Evolutionary conservation across 2,113 vertebrate genomes (phyloP).

Genomic region (Catharus minimus): DNA sequence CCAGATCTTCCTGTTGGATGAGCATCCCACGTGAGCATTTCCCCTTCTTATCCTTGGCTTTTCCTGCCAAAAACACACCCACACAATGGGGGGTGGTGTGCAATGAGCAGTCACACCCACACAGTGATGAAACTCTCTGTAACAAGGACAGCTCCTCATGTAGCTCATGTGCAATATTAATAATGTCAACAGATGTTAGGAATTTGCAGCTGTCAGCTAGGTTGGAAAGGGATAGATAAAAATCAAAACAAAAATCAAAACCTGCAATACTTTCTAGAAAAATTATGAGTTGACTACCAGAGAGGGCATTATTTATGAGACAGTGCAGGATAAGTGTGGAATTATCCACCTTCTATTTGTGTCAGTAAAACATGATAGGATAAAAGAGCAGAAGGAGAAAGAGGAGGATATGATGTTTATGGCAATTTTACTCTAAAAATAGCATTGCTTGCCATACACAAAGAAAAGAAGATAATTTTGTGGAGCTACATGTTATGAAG

Average conservation of each 20-base stretch:
- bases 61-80: not conserved
- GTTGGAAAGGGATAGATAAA: not conserved
- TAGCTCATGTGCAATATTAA: not conserved
- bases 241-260: not conserved
- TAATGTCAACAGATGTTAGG: not conserved
- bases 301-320: not conserved
- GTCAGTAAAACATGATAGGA: not conserved
- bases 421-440: not conserved
- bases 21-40: accelerated
- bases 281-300: not conserved
- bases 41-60: not conserved
- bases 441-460: not conserved
- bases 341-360: not conserved
- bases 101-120: not conserved
- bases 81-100: not conserved
- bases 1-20: not conserved
- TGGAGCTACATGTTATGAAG: not conserved
- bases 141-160: not conserved
- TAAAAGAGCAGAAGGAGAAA: not conserved
- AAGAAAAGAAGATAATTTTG: not conserved
- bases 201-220: not conserved
- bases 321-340: not conserved
- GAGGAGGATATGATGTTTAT: not conserved
- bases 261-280: not conserved
- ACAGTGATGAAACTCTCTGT: not conserved